These are phyloP conservation scores for Brachyptera risi DNA, from an alignment of 2,888 invertebrate species.

Conservation along the genomic window DNA sequence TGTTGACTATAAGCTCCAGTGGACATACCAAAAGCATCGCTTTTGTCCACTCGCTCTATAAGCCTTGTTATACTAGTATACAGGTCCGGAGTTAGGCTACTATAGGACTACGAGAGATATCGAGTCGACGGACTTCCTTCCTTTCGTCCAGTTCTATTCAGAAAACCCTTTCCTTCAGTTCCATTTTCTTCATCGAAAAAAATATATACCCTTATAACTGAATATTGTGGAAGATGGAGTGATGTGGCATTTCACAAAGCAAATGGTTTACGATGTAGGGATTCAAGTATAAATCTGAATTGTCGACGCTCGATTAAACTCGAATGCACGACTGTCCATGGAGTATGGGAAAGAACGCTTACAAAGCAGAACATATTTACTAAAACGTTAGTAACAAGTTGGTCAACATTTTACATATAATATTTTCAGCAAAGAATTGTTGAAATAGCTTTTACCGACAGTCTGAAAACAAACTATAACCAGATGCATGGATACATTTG, in stretches of 20 bases:
- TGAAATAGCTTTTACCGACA: too few relatives aligned
- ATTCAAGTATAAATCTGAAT: constrained; percentile 16
- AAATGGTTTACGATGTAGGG: background rate
- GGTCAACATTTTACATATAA: too few relatives aligned
- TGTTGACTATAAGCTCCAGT: constrained; percentile 6
- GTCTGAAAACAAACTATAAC: too few relatives aligned
- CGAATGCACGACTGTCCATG: background rate
- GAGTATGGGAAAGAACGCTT: too few relatives aligned
- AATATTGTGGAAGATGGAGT: constrained; percentile 10
- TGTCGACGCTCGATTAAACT: constrained; percentile 13
- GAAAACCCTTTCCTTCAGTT: too few relatives aligned
- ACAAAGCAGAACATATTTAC: too few relatives aligned
- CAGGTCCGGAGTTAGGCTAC: too few relatives aligned
- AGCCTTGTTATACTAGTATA: too few relatives aligned
- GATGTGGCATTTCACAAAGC: constrained; percentile 10
- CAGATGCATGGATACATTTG: too few relatives aligned
- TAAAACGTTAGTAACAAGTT: too few relatives aligned
- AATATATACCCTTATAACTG: constrained; percentile 4
- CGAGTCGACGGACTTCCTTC: constrained; percentile 13
- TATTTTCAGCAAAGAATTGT: too few relatives aligned
- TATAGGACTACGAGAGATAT: constrained; percentile 1
- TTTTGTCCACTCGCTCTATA: constrained; percentile 18
- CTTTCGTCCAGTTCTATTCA: constrained; percentile 14
- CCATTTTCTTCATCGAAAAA: constrained; percentile 6
- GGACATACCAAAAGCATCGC: constrained; percentile 5